phyloP scores from a whole-genome alignment of 2,113 vertebrate species.

The Grammomys dolichurus region DNA sequence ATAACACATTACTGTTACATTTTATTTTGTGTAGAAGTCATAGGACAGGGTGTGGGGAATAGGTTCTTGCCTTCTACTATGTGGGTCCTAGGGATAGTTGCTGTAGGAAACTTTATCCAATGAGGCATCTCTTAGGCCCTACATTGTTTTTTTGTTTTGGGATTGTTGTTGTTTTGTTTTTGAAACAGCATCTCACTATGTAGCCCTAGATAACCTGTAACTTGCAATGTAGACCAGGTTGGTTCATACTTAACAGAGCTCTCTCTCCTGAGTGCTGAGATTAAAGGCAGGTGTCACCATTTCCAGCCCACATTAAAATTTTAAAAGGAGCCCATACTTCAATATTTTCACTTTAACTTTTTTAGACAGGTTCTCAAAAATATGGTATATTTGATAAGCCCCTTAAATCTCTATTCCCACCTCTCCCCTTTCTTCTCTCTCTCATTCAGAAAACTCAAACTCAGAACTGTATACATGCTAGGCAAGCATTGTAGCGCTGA shows the following conservation, averaged over 20 bases:
- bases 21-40: not conserved
- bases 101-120: not conserved
- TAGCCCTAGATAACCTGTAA: not conserved
- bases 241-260: not conserved
- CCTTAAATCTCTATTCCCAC: not conserved
- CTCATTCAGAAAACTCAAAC: not conserved
- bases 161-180: not conserved
- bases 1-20: not conserved
- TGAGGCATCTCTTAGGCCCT: not conserved
- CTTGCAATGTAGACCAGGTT: not conserved
- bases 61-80: not conserved
- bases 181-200: not conserved
- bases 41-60: not conserved
- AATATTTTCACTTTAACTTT: not conserved
- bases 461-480: not conserved
- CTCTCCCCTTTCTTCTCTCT: not conserved
- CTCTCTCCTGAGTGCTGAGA: not conserved
- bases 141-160: not conserved
- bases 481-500: not conserved
- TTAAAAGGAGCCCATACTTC: not conserved
- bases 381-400: too few species aligned
- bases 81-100: not conserved
- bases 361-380: not conserved
- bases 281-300: not conserved
- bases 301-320: not conserved